Evolutionary conservation across 2,888 invertebrate genomes (phyloP).

Genomic region (Epicampocera succincta): DNA sequence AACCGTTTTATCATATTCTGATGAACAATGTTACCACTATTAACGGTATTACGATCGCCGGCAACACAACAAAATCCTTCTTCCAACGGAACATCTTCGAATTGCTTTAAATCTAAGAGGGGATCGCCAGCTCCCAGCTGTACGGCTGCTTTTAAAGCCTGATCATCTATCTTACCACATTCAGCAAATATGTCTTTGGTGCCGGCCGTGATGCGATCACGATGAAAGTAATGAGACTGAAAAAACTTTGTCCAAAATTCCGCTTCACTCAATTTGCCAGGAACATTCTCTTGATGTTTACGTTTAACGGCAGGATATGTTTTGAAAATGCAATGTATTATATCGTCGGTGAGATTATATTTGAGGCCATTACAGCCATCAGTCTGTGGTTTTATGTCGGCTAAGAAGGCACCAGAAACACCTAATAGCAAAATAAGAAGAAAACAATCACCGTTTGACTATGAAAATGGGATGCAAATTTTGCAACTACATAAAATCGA

Average conservation of each 20-base stretch:
- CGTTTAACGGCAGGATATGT: slow-evolving; percentile 99
- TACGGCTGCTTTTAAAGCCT: slow-evolving; percentile 88
- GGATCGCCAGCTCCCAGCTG: slow-evolving; percentile 91
- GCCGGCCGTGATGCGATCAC: slow-evolving; percentile 93
- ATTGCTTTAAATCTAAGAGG: slow-evolving; percentile 90
- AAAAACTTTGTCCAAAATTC: slow-evolving; percentile 99
- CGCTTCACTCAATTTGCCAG: slow-evolving; percentile 95
- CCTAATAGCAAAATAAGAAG: slow-evolving; percentile 80
- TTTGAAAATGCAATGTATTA: slow-evolving; percentile 98
- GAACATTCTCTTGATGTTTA: slow-evolving; percentile 98
- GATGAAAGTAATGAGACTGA: slow-evolving; percentile 99
- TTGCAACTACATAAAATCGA: too few relatives aligned
- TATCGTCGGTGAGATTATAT: slow-evolving; percentile 97
- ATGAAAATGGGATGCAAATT: too few relatives aligned
- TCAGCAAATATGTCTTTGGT: slow-evolving; percentile 98
- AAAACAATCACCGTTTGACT: neutral
- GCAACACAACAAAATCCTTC: slow-evolving; percentile 85
- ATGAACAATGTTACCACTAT: slow-evolving; percentile 87
- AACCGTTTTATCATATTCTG: slow-evolving; percentile 97
- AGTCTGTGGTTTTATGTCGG: slow-evolving; percentile 97
- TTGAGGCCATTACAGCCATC: slow-evolving; percentile 98
- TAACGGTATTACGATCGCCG: slow-evolving; percentile 78
- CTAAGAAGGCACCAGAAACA: slow-evolving; percentile 89
- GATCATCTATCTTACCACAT: slow-evolving; percentile 98
- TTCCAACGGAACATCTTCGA: slow-evolving; percentile 86